phyloP scores from a whole-genome alignment of 2,113 vertebrate genomes.

The Indicator maculatus region DNA sequence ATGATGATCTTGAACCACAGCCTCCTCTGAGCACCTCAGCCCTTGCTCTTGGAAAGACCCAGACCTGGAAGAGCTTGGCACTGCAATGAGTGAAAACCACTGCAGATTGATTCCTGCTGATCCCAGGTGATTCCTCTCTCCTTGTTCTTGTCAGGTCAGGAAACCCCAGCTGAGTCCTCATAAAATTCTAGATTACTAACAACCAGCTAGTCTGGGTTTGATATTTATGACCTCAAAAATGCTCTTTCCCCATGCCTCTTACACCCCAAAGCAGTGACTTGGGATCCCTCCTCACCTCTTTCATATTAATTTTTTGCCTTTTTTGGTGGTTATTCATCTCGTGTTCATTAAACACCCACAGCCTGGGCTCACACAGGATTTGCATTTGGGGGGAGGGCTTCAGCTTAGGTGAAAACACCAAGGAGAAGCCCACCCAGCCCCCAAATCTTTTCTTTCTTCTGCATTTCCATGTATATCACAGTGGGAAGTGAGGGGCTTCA shows the following conservation, averaged over 20 bases:
- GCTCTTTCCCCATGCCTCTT: neutral
- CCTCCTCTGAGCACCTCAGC: fast-evolving
- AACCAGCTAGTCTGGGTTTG: neutral
- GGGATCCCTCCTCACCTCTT: neutral
- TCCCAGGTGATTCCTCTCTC: neutral
- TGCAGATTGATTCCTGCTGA: fast-evolving
- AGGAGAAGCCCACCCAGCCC: neutral
- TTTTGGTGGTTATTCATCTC: neutral
- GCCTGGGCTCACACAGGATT: fast-evolving
- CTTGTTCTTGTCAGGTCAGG: neutral
- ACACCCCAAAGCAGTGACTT: neutral
- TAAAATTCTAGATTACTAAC: neutral
- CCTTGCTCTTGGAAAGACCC: neutral
- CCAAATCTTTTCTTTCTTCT: neutral
- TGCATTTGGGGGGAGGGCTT: too few relatives aligned
- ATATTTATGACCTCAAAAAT: neutral
- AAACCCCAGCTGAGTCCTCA: neutral
- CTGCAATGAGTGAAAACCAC: fast-evolving
- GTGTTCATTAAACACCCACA: fast-evolving
- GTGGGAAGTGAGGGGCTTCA: neutral
- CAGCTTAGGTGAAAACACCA: neutral
- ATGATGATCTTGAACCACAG: fast-evolving
- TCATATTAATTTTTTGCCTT: neutral
- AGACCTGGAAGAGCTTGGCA: neutral
- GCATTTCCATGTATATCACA: neutral